Conservation (phyloP, 2,113 vertebrate species). For the Syrrhaptes paradoxus region DNA sequence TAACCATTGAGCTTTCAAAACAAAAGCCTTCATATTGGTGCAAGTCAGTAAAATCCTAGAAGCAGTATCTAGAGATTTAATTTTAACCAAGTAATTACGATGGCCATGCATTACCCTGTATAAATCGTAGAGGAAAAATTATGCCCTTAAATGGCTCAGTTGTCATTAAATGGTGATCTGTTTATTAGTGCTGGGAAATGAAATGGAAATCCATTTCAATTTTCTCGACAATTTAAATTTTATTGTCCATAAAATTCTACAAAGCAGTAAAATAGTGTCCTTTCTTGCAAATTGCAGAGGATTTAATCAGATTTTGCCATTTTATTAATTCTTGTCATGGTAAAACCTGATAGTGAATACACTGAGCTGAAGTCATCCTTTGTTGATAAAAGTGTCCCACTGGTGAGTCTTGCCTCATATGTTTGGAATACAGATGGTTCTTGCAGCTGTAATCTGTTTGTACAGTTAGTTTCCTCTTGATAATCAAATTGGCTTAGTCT, state of each 20-base stretch:
- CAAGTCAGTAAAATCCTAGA: constrained; percentile 43
- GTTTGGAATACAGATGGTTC: neutral
- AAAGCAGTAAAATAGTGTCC: neutral
- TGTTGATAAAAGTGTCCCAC: neutral
- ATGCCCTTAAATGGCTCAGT: constrained; percentile 45
- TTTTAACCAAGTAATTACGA: constrained; percentile 70
- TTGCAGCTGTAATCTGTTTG: neutral
- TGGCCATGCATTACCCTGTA: constrained; percentile 46
- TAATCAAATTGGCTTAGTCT: neutral
- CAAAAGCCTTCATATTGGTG: constrained; percentile 17
- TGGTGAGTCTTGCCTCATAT: neutral
- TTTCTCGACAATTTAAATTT: constrained; percentile 64
- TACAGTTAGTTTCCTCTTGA: neutral
- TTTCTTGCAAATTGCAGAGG: constrained; percentile 18
- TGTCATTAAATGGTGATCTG: constrained; percentile 59
- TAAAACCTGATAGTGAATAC: neutral
- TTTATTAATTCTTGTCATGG: neutral
- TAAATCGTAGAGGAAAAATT: constrained; percentile 64
- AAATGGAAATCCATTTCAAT: constrained; percentile 72
- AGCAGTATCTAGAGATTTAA: constrained; percentile 49
- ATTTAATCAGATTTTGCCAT: constrained; percentile 27
- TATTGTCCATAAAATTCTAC: constrained; percentile 65
- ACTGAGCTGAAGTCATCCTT: neutral
- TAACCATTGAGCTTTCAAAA: neutral
- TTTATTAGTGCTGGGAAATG: constrained; percentile 69